These are phyloP conservation scores for Mus musculus DNA, from an alignment of 2,113 vertebrate genomes.

Conservation along the genomic window GRCm39 chr10:114464501-114465000, in stretches of 20 bases:
- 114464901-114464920: slow-evolving; percentile 25
- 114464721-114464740: neutral
- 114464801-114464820: neutral
- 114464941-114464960: neutral
- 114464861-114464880: slow-evolving; percentile 31
- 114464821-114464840: slow-evolving; percentile 50
- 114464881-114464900: neutral
- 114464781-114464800: slow-evolving; percentile 5
- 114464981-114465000: neutral
- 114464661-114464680: neutral
- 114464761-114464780: neutral
- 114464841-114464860: slow-evolving; percentile 29
- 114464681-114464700: neutral
- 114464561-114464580: neutral
- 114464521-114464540: neutral
- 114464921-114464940: neutral
- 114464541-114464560: neutral
- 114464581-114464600: neutral
- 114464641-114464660: neutral
- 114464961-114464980: neutral
- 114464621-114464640: neutral
- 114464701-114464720: slow-evolving; percentile 33
- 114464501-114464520: neutral
- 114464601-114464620: neutral
- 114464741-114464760: neutral